Evolutionary conservation across 2,797 vertebrate genomes (phyloP), one percentile per base, ranked within the genome.

Genomic region (Sebastes glaucus): DNA sequence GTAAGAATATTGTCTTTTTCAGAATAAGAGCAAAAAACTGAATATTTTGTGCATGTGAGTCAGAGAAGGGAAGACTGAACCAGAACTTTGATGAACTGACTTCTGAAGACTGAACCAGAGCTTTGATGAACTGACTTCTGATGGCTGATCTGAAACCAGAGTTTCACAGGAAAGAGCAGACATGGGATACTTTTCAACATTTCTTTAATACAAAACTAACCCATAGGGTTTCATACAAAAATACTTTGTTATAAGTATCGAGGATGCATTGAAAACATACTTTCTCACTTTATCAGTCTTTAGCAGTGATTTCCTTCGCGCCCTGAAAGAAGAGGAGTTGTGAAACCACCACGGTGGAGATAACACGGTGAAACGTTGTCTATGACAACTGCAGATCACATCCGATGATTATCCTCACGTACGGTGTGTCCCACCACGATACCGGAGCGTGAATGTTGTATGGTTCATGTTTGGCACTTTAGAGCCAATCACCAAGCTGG

Each of bases 181-280:
- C 10, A 53, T 7, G n/a, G 1, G 1, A 63, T 59, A 23, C 5
- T 85, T 82, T 76, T 68, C 4, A 72, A 80, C 0, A 25, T 92
- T 60, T 91, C 23, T 91, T 91, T 92, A 83, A 71, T 88, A 73
- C 65, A 92, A 94, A 93, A 91, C 77, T 0, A 84, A 94, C 94
- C 93, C 93, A 93, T 82, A 86, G 93, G 92, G 92, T 94, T 87
- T 91, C 82, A 94, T 96, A 97, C 84, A 96, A 96, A 96, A 90
- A 92, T 85, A 93, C 76, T 82, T 55, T 89, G 18, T 80, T 70
- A 64, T 23, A 79, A 86, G 74, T 90, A 85, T 82, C 79, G 86
- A 85, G 33, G 49, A 91, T 77, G 59, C 59, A 64, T 86, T 84
- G 32, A 75, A 93, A 89, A 85, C 69, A 82, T 74, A 69, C 38